Conservation (phyloP, 2,113 vertebrate species). For the Phycodurus eques region DNA sequence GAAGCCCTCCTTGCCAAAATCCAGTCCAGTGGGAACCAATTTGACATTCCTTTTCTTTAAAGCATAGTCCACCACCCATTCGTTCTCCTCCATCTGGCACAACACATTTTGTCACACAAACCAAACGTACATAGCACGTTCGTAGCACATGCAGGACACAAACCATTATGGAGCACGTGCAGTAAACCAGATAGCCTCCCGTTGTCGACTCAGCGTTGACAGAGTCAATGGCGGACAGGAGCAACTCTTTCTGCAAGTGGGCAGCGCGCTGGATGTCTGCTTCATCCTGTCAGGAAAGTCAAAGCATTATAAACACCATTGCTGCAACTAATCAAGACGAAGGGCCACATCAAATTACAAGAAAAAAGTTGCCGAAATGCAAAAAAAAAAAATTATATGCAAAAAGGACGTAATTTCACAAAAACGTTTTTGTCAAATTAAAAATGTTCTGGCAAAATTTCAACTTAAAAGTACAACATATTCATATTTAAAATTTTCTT, state of each 20-base stretch:
- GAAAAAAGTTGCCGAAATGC: too few relatives aligned
- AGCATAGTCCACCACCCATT: slow-evolving; percentile 97
- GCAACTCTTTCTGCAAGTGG: slow-evolving; percentile 93
- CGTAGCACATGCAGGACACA: not conserved
- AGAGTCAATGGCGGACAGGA: slow-evolving; percentile 91
- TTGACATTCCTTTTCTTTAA: slow-evolving; percentile 95
- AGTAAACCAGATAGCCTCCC: slow-evolving; percentile 92
- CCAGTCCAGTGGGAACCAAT: slow-evolving; percentile 88
- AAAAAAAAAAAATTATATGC: too few relatives aligned
- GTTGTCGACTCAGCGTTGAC: slow-evolving; percentile 84
- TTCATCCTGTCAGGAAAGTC: slow-evolving; percentile 75
- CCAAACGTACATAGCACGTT: too few relatives aligned
- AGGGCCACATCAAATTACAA: too few relatives aligned
- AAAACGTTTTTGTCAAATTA: too few relatives aligned
- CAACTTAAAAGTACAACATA: too few relatives aligned
- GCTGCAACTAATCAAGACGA: too few relatives aligned
- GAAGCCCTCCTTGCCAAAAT: slow-evolving; percentile 96
- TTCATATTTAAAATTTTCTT: too few relatives aligned
- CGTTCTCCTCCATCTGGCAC: slow-evolving; percentile 93
- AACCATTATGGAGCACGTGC: slow-evolving; percentile 93
- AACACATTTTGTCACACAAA: not conserved
- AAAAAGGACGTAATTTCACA: too few relatives aligned
- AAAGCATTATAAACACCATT: too few relatives aligned
- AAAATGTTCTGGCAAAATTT: too few relatives aligned
- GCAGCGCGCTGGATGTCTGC: slow-evolving; percentile 86